Base-by-base conservation (phyloP, 2,113 vertebrate species). In the Mormyrus lacerda region DNA sequence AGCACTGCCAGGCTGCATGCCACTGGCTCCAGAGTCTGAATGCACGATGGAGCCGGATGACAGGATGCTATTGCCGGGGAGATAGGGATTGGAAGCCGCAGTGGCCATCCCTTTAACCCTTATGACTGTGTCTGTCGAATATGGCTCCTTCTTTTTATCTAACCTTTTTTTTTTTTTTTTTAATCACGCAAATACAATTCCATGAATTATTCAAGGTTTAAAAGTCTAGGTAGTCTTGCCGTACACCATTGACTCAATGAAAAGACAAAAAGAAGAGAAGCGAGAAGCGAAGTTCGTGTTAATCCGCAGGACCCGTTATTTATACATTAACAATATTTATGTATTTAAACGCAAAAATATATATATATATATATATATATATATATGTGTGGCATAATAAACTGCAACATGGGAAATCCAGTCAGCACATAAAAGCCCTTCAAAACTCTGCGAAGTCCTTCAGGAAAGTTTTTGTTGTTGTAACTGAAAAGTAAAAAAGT, bases 81-180 rank as follows among this genome's bases (percentile, higher is more conserved):
- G 96, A 96, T 98, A 98, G 91, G 97, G 97, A 95, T 98, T 98
- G 95, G 97, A 98, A 95, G 97, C 97, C 94, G 97, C 97, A 93
- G 97, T 97, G 95, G 97, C 97, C 97, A 98, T 98, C 93, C 95
- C 95, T 96, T 94, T 93, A 94, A 93, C 94, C 95, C 95, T 95
- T 95, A 95, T 94, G 94, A 95, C 94, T 94, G 94, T 94, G 93
- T 94, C 93, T 92, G 94, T 95, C 92, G 92, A 93, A 93, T 91
- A 92, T 93, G 94, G 92, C 94, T 94, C 93, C 92, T 89, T 90
- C 89, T 91, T 90, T 89, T 89, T 90, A 51, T 90, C 89, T 86
- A 83, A 90, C 89, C 91, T 93, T 93, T 93, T 91, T 91, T 94
- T 79, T 76, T 35, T 73, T 96, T 95, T 90, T 94, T 94, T 94